Evolutionary conservation across 2,888 invertebrate genomes (phyloP), one percentile per base, ranked within the genome.

Genomic region (Brachyptera putata): DNA sequence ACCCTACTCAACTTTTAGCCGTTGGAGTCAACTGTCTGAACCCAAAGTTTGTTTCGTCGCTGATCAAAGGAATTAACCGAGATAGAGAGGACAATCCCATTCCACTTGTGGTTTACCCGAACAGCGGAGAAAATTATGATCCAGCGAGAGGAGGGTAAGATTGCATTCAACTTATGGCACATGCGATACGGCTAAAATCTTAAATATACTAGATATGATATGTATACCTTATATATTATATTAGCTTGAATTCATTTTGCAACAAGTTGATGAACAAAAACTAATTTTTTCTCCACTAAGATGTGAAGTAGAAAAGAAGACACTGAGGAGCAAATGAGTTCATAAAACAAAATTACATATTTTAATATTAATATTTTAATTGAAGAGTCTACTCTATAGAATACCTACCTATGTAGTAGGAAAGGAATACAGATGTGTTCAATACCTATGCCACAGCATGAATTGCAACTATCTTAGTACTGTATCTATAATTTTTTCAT

Each of bases 21-120:
- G 81, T 95, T 43, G 96, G 96, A 2, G 85, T 92, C 0, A 97
- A 97, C 75, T 97, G 96, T 76, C 81, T 91, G 46, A 79, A 84
- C 62, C 90, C 91, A 0, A 72, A 77, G 65, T 76, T 80, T 68
- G 84, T 90, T 4, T 79, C 81, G 14, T 72, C 81, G 1, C 74
- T 91, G 49, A 75, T 91, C 43, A 74, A 77, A 65, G 76, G 77
- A 43, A 72, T 85, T 65, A 82, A 83, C 67, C 76, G 75, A 13
- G 74, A 74, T 25, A 72, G 76, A 39, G 71, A 73, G 67, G 73
- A 77, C 14, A 71, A 73, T 36, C 74, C 73, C 34, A 81, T 91
- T 61, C 90, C 91, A 1, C 77, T 95, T 58, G 84, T 96, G 60
- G 91, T 89, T 24, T 96, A 96, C 76, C 95, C 96, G 2, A 96